Evolutionary conservation across 2,797 vertebrate species (phyloP).

Genomic region (Sebastes umbrosus): DNA sequence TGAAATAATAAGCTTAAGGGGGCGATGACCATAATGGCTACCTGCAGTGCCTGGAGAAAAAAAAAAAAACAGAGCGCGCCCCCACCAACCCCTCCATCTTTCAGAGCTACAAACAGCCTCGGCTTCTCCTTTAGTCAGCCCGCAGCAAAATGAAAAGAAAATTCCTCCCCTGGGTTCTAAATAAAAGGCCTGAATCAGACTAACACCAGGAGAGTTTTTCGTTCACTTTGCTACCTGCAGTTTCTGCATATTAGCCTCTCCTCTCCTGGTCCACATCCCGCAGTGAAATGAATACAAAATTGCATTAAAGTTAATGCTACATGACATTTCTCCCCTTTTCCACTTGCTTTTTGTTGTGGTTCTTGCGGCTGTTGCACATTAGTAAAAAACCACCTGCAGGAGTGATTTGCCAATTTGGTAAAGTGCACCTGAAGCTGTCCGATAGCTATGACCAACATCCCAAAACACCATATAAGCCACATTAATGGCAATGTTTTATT

Average conservation of each 20-base stretch:
- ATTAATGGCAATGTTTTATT: background rate
- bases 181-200: constrained; percentile 90
- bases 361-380: constrained; percentile 22
- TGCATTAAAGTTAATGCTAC: constrained; percentile 51
- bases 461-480: constrained; percentile 8
- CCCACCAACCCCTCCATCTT: constrained; percentile 82
- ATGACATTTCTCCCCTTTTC: constrained; percentile 32
- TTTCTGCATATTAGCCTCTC: constrained; percentile 88
- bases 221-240: constrained; percentile 91
- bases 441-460: constrained; percentile 30
- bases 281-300: constrained; percentile 69
- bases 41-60: constrained; percentile 85
- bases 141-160: constrained; percentile 73
- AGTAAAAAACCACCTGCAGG: constrained; percentile 82
- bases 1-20: constrained; percentile 77
- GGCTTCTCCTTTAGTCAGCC: constrained; percentile 60
- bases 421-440: constrained; percentile 52
- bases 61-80: constrained; percentile 69
- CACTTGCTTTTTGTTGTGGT: constrained; percentile 17
- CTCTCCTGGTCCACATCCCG: constrained; percentile 68
- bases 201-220: constrained; percentile 84
- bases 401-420: constrained; percentile 69
- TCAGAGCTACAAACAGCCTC: constrained; percentile 73
- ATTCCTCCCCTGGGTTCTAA: constrained; percentile 87
- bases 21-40: constrained; percentile 83